Evolutionary conservation across 1,140 invertebrate genomes (phyloP).

Genomic region (Danaus plexippus): DNA sequence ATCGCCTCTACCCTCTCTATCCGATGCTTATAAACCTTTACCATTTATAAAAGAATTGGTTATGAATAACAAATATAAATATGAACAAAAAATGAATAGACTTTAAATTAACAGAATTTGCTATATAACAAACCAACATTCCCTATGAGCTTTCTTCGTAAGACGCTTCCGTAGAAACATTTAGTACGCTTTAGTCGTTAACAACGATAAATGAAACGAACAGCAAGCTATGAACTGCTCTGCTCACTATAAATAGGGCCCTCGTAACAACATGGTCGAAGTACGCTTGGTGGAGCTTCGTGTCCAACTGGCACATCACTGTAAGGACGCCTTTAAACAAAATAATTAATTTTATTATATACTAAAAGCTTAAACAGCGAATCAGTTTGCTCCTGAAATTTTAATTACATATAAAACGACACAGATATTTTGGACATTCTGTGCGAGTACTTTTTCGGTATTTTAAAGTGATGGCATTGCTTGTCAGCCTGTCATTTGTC

Average conservation of each 20-base stretch:
- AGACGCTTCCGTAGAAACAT: constrained; percentile 45
- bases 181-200: constrained; percentile 38
- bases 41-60: constrained; percentile 4
- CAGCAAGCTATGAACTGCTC: constrained; percentile 21
- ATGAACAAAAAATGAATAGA: constrained; percentile 1
- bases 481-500: constrained; percentile 41
- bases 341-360: neutral
- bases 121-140: constrained; percentile 3
- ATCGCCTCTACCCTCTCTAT: constrained; percentile 32
- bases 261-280: constrained; percentile 35
- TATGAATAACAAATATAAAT: constrained; percentile 4
- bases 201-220: constrained; percentile 38
- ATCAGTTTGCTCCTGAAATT: neutral
- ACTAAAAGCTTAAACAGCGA: too few species aligned
- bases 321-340: constrained; percentile 22
- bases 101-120: neutral
- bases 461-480: constrained; percentile 32
- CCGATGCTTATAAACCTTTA: constrained; percentile 12
- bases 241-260: constrained; percentile 9
- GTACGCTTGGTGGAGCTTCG: constrained; percentile 35
- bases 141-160: constrained; percentile 38
- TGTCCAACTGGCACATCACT: constrained; percentile 26
- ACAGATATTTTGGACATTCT: constrained; percentile 20
- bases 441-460: constrained; percentile 12
- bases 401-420: constrained; percentile 8